Conservation (phyloP, 2,113 vertebrate genomes). For the Gambusia holbrooki region DNA sequence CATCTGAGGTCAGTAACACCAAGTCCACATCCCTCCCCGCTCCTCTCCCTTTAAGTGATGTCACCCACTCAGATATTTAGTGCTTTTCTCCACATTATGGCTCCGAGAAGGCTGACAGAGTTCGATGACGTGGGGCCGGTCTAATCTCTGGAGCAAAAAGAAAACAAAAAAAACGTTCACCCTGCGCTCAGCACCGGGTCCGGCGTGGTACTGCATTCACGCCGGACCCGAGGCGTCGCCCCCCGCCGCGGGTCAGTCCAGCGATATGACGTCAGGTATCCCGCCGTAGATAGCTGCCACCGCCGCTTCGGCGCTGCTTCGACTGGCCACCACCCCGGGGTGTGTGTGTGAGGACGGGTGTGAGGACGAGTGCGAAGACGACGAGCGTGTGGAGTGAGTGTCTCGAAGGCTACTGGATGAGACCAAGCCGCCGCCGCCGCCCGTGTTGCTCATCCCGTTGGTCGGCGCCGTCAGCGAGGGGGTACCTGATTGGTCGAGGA, state of each 20-base stretch:
- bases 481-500: conserved; percentile 90
- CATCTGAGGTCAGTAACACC: conserved; percentile 40
- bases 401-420: conserved; percentile 92
- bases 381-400: conserved; percentile 83
- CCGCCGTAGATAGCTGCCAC: conserved; percentile 92
- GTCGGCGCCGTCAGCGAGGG: conserved; percentile 84
- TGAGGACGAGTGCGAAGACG: conserved; percentile 69
- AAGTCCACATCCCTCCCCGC: conserved; percentile 23
- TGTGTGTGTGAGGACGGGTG: conserved; percentile 75
- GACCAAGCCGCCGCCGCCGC: conserved; percentile 88
- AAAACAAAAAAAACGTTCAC: conserved; percentile 2
- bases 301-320: conserved; percentile 82
- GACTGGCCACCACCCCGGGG: conserved; percentile 64
- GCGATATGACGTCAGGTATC: conserved; percentile 95
- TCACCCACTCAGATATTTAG: conserved; percentile 12
- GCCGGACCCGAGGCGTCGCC: conserved; percentile 11
- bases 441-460: conserved; percentile 85
- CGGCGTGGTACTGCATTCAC: conserved; percentile 21
- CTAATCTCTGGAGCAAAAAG: conserved; percentile 40
- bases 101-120: conserved; percentile 8
- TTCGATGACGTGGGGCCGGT: conserved; percentile 30
- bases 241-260: conserved; percentile 85
- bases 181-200: conserved; percentile 35
- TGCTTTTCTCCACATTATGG: conserved; percentile 28
- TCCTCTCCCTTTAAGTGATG: background rate